These are phyloP conservation scores for Brachionus calyciflorus DNA, from an alignment of 1,140 invertebrate species.

Conservation along the genomic window DNA sequence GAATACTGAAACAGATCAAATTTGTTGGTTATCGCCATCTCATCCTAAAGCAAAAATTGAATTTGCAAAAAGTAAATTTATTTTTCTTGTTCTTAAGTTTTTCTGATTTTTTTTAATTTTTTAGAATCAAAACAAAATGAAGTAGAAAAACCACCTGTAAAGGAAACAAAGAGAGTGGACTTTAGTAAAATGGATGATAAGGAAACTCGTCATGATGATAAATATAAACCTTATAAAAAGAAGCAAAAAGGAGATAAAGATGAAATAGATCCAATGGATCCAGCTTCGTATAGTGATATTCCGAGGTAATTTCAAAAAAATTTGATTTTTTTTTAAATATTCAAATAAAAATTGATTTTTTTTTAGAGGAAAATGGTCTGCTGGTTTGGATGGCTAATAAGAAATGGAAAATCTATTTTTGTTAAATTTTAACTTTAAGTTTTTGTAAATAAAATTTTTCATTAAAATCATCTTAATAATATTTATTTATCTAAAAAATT, in stretches of 20 bases:
- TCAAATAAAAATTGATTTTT: background rate
- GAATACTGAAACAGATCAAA: slow-evolving; percentile 83
- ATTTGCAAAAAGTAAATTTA: background rate
- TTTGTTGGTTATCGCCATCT: slow-evolving; percentile 86
- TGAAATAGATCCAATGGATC: slow-evolving; percentile 37
- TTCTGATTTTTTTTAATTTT: background rate
- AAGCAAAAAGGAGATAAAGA: background rate
- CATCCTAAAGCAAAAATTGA: slow-evolving; percentile 68
- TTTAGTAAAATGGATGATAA: background rate
- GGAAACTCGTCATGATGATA: background rate
- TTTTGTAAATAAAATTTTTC: too few species aligned
- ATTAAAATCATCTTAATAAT: too few species aligned
- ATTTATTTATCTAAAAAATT: too few species aligned
- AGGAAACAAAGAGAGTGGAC: slow-evolving; percentile 8
- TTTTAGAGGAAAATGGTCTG: slow-evolving; percentile 17
- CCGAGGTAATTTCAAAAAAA: too few species aligned
- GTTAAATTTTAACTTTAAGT: slow-evolving; percentile 33
- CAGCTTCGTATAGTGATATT: slow-evolving; percentile 35
- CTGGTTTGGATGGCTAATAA: background rate
- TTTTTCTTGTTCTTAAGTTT: background rate
- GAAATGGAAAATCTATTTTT: too few species aligned
- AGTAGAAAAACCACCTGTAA: background rate
- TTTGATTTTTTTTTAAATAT: background rate
- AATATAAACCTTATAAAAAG: background rate
- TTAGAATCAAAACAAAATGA: background rate